Evolutionary conservation across 2,888 invertebrate species (phyloP).

Genomic region (Disparrhopalites patrizii): DNA sequence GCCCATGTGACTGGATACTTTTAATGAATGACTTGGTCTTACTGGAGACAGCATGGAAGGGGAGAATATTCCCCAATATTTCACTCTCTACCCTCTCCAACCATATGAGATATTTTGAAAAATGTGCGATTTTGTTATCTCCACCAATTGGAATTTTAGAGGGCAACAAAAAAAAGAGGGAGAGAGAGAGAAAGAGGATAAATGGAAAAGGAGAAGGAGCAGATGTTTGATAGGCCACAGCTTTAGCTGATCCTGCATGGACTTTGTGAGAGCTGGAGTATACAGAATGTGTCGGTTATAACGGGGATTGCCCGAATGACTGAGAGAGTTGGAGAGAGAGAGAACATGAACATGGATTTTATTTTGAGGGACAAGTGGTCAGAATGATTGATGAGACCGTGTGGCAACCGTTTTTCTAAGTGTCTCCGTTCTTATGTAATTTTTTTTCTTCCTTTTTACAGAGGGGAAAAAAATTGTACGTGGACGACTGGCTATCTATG

Average conservation of each 20-base stretch:
- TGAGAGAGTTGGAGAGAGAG: constrained; percentile 18
- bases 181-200: not conserved
- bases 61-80: too few species aligned
- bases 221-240: constrained; percentile 5
- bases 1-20: too few species aligned
- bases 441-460: not conserved
- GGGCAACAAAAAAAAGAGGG: not conserved
- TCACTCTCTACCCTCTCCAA: too few species aligned
- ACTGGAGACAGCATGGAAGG: too few species aligned
- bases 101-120: too few species aligned
- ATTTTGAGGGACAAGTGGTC: constrained; percentile 17
- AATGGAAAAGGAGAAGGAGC: not conserved
- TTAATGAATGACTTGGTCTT: too few species aligned
- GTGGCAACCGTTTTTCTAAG: constrained; percentile 23
- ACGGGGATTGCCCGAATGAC: constrained; percentile 8
- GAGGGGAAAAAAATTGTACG: not conserved
- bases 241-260: not conserved
- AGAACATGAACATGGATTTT: constrained; percentile 9
- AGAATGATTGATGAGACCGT: constrained; percentile 22
- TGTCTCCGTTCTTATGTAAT: constrained; percentile 13
- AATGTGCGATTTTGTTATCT: constrained; percentile 2
- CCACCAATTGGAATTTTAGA: not conserved
- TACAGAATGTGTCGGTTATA: too few species aligned
- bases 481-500: not conserved
- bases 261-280: too few species aligned